These are phyloP conservation scores for Fulmarus glacialis DNA, from an alignment of 2,113 vertebrate genomes.

Conservation along the genomic window DNA sequence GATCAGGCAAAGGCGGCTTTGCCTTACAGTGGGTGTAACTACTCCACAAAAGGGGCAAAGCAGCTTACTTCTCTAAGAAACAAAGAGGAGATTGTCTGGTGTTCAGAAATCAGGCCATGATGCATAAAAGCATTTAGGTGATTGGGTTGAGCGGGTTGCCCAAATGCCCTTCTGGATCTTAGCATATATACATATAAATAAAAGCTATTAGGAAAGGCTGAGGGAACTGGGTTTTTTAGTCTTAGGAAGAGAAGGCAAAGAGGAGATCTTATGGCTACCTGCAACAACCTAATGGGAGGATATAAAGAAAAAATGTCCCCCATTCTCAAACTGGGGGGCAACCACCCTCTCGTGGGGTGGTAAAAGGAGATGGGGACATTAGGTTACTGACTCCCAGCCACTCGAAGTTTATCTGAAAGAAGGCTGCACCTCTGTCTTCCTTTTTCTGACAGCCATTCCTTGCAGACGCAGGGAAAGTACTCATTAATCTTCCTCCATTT, in stretches of 20 bases:
- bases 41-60: neutral
- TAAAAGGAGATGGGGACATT: neutral
- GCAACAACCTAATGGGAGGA: neutral
- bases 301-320: neutral
- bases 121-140: neutral
- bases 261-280: neutral
- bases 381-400: neutral
- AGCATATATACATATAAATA: neutral
- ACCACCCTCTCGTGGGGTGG: fast-evolving
- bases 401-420: neutral
- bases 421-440: neutral
- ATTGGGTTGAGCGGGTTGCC: neutral
- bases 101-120: neutral
- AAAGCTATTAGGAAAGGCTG: neutral
- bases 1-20: neutral
- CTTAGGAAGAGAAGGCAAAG: neutral
- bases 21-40: neutral
- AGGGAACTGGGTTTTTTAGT: neutral
- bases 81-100: neutral
- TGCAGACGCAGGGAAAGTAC: neutral
- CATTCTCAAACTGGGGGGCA: neutral
- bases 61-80: neutral
- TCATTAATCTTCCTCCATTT: neutral
- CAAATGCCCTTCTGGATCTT: neutral
- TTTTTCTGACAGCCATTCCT: neutral